phyloP scores from a whole-genome alignment of 2,888 invertebrate genomes.

The Trichogramma evanescens region DNA sequence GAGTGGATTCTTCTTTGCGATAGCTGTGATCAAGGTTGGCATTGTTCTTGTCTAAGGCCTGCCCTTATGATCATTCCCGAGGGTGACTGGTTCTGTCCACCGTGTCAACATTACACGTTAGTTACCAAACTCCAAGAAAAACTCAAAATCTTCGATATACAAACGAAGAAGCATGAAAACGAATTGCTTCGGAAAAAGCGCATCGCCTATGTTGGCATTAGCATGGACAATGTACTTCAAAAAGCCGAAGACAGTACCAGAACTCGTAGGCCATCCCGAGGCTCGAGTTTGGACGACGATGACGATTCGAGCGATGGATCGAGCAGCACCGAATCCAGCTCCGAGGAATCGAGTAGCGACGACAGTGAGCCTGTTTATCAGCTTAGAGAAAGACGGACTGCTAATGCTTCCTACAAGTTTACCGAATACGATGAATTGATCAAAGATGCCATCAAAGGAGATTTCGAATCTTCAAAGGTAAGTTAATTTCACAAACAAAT shows the following conservation, averaged over 20 bases:
- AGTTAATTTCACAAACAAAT: background rate
- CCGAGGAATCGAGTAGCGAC: constrained; percentile 49
- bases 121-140: constrained; percentile 68
- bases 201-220: constrained; percentile 68
- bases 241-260: constrained; percentile 34
- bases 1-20: constrained; percentile 97
- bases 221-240: constrained; percentile 63
- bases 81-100: constrained; percentile 97
- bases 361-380: constrained; percentile 76
- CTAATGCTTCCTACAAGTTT: constrained; percentile 77
- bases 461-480: constrained; percentile 58
- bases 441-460: constrained; percentile 79
- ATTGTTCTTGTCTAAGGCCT: constrained; percentile 90
- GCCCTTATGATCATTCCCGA: constrained; percentile 90
- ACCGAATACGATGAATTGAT: constrained; percentile 95
- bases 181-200: constrained; percentile 64
- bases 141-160: constrained; percentile 69
- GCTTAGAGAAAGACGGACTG: constrained; percentile 70
- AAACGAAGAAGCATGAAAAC: constrained; percentile 60
- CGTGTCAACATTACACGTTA: constrained; percentile 81
- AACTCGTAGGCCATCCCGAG: constrained; percentile 30
- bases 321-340: constrained; percentile 36
- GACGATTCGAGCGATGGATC: constrained; percentile 28
- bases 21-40: constrained; percentile 93
- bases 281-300: constrained; percentile 32